phyloP scores from a whole-genome alignment of 2,797 vertebrate genomes.

The Myiothlypis chrysogaster region DNA sequence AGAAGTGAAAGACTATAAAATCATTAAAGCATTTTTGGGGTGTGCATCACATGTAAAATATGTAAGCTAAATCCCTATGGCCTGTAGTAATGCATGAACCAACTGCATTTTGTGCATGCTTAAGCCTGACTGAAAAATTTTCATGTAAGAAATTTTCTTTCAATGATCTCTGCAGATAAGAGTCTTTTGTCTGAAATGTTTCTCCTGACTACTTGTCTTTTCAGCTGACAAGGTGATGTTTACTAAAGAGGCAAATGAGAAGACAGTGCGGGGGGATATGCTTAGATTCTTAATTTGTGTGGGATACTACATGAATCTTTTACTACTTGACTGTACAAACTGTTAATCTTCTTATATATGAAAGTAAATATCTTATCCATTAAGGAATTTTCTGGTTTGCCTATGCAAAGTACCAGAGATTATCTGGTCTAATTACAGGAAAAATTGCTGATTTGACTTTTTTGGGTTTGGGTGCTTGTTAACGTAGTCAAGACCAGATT shows the following conservation, averaged over 20 bases:
- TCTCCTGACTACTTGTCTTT: not conserved
- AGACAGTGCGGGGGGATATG: not conserved
- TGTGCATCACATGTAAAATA: not conserved
- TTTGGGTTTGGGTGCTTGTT: not conserved
- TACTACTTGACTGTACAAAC: not conserved
- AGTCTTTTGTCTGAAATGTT: not conserved
- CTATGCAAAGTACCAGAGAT: not conserved
- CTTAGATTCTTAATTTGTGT: not conserved
- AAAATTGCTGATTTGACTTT: not conserved
- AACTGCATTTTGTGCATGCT: not conserved
- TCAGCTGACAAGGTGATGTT: not conserved
- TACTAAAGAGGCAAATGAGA: not conserved
- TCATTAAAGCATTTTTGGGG: not conserved
- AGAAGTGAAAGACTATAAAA: not conserved
- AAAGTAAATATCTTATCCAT: not conserved
- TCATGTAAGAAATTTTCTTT: not conserved
- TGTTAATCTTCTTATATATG: not conserved
- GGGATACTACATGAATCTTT: not conserved
- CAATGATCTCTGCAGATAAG: not conserved
- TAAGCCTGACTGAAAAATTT: not conserved
- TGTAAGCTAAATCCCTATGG: not conserved
- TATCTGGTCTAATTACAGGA: not conserved
- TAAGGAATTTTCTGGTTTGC: not conserved
- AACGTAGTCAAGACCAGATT: not conserved
- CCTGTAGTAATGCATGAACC: not conserved